phyloP scores from a whole-genome alignment of 2,797 vertebrate genomes.

The Scarus forsteni region DNA sequence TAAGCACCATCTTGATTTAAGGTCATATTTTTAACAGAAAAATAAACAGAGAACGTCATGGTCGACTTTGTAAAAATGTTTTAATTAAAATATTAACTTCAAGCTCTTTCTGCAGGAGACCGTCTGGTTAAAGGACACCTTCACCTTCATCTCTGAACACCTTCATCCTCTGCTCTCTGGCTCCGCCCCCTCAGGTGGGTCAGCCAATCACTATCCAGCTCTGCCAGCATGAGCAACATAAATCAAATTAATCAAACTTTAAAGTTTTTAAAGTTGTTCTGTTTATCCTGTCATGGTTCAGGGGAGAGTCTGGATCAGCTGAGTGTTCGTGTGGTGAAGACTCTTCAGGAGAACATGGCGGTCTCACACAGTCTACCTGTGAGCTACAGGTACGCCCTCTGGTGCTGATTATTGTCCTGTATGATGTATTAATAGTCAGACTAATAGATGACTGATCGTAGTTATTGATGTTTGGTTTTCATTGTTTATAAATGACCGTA shows the following conservation, averaged over 20 bases:
- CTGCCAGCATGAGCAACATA: slow-evolving; percentile 13
- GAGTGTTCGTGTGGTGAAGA: slow-evolving; percentile 53
- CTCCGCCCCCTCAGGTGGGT: slow-evolving; percentile 50
- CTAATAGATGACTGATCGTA: too few species aligned
- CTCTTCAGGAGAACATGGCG: slow-evolving; percentile 61
- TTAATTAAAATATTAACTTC: too few species aligned
- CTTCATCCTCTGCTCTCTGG: slow-evolving; percentile 39
- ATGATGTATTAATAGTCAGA: background rate
- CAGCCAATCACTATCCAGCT: background rate
- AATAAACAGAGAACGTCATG: too few species aligned
- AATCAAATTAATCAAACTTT: slow-evolving; percentile 1
- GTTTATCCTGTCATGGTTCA: slow-evolving; percentile 13
- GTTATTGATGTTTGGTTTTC: too few species aligned
- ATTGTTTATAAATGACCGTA: too few species aligned
- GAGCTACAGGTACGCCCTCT: slow-evolving; percentile 61
- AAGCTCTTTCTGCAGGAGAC: slow-evolving; percentile 72
- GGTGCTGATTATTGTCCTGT: too few species aligned
- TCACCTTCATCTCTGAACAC: slow-evolving; percentile 66
- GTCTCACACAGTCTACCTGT: slow-evolving; percentile 54
- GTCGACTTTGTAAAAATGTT: too few species aligned
- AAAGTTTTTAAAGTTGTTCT: background rate
- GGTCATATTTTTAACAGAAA: too few species aligned
- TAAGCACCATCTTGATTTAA: too few species aligned
- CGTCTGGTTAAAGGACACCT: slow-evolving; percentile 78
- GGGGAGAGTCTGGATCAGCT: slow-evolving; percentile 27